Base-by-base conservation (phyloP, 2,888 invertebrate genomes). In the Caradrina clavipalpis region DNA sequence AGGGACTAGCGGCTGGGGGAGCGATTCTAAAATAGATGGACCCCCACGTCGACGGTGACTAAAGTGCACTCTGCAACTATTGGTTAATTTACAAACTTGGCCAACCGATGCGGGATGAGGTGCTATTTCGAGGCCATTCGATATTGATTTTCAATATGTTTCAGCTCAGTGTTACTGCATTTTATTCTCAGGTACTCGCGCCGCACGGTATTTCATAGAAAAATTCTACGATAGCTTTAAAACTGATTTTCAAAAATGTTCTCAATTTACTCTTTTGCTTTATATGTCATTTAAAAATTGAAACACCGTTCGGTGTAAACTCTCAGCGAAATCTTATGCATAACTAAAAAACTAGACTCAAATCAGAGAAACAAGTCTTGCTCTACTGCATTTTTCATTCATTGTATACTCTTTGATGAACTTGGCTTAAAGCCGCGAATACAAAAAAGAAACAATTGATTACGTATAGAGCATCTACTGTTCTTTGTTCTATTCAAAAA, bases 1-100 rank as follows among this genome's bases (percentile, higher is more conserved):
- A 81, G 75, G 69, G 81, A 66, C 75, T 68, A 75, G 78, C 81
- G 61, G 62, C 72, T 67, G 73, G 69, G 73, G 76, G 65, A 73
- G 76, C 84, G 70, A 61, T 77, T 83, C 85, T 80, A 80, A 87
- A 88, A 89, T 89, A 89, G 86, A 83, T 39, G 73, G 78, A 83
- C 87, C 88, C 88, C 87, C 88, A 66, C 86, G 82, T 45, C 58
- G 82, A 45, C 51, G 65, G 55, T 69, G 57, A 57, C 65, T 72
- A 73, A 73, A 84, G 73, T 76, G 74, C 77, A 81, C 70, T 73
- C 66, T 69, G 82, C 78, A 73, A 68, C 78, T 76, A 76, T 83
- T 69, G 65, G 64, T 69, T 78, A 59, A 73, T 78, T 78, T 73
- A 78, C 54, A 76, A 76, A 78, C 76, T 69, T 69, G 21, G 51